Base-by-base conservation (phyloP, 2,888 invertebrate species). In the Brachyopa scutellaris region DNA sequence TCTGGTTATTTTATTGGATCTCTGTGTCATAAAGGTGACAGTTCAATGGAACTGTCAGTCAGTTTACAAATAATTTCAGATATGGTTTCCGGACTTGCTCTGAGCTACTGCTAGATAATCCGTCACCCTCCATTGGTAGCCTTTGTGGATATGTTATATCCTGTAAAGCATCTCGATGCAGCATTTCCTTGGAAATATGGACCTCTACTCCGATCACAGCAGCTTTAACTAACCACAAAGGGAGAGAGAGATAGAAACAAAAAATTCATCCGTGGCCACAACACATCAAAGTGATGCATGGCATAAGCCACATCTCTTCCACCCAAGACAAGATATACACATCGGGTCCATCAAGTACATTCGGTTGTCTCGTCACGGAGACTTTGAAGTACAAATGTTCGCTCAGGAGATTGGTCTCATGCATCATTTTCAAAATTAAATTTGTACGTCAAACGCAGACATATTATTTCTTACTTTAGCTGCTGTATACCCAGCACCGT, bases 401-500 rank as follows among this genome's bases (percentile, higher is more conserved):
- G 26, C 15, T 59, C 45, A 51, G 19, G 19, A 29, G 26, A 78
- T 64, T 70, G 42, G 62, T 49, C 57, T 61, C 78, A 62, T 79
- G 55, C 74, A 74, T 79, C 79, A 74, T 47, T 74, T 74, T 61
- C 61, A 38, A 74, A 79, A 79, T 79, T 74, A 74, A 74, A 74
- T 74, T 55, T 61, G 33, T 61, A 55, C 67, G 61, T 74, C 79
- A 74, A 7, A 31, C 38, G 29, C 74, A 74, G 79, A 79, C 53
- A 67, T 40, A 73, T 79, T 61, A 74, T 38, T 74, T 74, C 74
- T 62, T 53, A 59, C 59, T 74, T 74, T 55, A 11, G 11, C 55
- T n/a, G 13, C 17, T n/a, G 26, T 6, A 49, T 47, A 19, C 31
- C 45, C 23, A 26, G n/a, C n/a, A n/a, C 21, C 26, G 49, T 49